Base-by-base conservation (phyloP, 2,113 vertebrate genomes). In the Pollimyrus isidori region DNA sequence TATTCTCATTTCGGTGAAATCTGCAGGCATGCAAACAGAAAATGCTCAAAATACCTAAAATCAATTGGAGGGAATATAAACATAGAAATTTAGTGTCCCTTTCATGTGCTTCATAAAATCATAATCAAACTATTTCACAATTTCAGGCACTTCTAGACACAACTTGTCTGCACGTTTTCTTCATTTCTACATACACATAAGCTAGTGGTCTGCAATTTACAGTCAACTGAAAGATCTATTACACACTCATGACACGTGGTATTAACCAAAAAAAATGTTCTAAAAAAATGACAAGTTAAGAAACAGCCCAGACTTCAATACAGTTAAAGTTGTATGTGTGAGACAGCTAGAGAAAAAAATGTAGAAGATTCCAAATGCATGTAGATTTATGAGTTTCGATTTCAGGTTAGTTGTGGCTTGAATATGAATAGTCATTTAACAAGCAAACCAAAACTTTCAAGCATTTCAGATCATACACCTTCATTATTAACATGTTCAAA, bases 391-490 rank as follows among this genome's bases (percentile, higher is more conserved):
- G 65, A 30, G 65, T 73, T 84, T 84, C 3, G 48, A 48, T 84
- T 48, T 84, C 82, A 48, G 82, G 82, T 84, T 84, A 84, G 82
- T 48, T 84, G 17, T 45, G 82, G 39, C 82, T 84, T 84, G 42
- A 48, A 23, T 84, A 84, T 84, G 45, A 84, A 23, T 10, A 48
- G 7, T 42, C 42, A 45, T 82, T 42, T 82, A 45, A n/a, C 82
- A 84, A 48, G 48, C 19, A 46, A 84, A 26, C 17, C 21, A 48
- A 23, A 84, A 48, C 19, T n/a, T 84, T 84, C 82, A 84, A 84
- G 82, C 82, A 84, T 48, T 84, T 84, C 82, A 84, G 45, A 46
- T 84, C 45, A 46, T 84, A 48, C 82, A 48, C 82, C 82, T 84
- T 13, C 26, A 19, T 82, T 82, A 5, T 46, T n/a, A 3, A 17